These are phyloP conservation scores for Papilio demoleus DNA, from an alignment of 2,888 invertebrate species.

Conservation along the genomic window DNA sequence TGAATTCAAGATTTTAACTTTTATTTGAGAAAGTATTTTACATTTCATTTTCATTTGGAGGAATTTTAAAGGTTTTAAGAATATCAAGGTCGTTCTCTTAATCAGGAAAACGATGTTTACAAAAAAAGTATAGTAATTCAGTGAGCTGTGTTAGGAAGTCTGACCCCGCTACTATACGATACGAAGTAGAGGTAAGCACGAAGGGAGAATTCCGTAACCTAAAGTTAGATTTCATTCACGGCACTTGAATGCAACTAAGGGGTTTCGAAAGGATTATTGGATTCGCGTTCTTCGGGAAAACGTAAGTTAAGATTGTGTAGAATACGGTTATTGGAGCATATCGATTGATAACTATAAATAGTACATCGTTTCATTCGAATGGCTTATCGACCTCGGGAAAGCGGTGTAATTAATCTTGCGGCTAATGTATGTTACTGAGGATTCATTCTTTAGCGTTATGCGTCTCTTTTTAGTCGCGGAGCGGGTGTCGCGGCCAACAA, in stretches of 20 bases:
- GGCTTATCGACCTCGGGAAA: conserved; percentile 37
- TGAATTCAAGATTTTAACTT: conserved; percentile 10
- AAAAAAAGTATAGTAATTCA: no score
- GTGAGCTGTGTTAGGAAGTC: no score
- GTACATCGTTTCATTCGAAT: conserved; percentile 42
- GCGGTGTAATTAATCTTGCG: conserved; percentile 37
- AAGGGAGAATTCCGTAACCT: background rate
- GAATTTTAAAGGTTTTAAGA: no score
- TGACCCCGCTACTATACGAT: no score
- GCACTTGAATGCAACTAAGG: conserved; percentile 28
- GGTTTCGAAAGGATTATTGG: conserved; percentile 23
- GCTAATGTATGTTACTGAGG: conserved; percentile 32
- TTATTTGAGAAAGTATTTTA: background rate
- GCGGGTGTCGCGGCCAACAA: conserved; percentile 62
- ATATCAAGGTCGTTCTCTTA: no score
- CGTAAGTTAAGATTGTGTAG: background rate
- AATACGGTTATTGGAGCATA: conserved; percentile 34
- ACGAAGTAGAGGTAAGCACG: no score
- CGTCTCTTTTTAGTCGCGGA: conserved; percentile 27
- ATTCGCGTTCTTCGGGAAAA: conserved; percentile 14
- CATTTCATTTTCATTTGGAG: no score
- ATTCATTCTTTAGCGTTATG: conserved; percentile 32
- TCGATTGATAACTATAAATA: conserved; percentile 45
- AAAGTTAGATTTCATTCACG: conserved; percentile 15
- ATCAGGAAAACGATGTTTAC: no score